Evolutionary conservation across 2,797 vertebrate genomes (phyloP).

Genomic region (Sparus aurata): DNA sequence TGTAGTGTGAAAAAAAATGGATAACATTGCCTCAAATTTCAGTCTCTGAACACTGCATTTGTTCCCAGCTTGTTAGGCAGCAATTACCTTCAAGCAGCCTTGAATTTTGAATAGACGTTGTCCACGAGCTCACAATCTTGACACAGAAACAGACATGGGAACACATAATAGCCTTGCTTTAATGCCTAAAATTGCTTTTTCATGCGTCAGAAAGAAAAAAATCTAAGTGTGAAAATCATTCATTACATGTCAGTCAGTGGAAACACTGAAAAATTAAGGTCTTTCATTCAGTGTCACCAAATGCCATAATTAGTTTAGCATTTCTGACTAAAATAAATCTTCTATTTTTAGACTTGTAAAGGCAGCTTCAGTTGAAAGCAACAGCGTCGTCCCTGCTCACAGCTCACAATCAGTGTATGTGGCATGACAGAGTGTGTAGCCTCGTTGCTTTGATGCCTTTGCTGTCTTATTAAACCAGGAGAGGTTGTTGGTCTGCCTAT

Average conservation of each 20-base stretch:
- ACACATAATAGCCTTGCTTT: neutral
- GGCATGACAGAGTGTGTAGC: constrained; percentile 22
- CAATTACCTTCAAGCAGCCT: neutral
- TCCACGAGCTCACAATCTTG: neutral
- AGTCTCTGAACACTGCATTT: neutral
- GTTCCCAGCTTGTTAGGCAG: neutral
- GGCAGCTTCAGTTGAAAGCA: constrained; percentile 26
- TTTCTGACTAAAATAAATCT: constrained; percentile 13
- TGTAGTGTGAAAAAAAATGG: constrained; percentile 15
- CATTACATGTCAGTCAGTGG: neutral
- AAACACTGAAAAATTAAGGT: neutral
- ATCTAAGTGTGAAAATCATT: neutral
- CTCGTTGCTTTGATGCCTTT: constrained; percentile 56
- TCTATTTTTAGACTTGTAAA: constrained; percentile 13
- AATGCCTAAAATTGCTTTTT: neutral
- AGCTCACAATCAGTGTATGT: constrained; percentile 31
- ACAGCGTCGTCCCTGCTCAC: constrained; percentile 4
- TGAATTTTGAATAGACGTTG: neutral
- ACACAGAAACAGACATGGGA: neutral
- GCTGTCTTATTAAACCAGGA: constrained; percentile 47
- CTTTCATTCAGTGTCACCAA: neutral
- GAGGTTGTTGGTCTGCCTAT: constrained; percentile 52
- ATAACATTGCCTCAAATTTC: neutral
- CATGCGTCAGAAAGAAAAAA: neutral
- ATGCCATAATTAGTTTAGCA: neutral